Evolutionary conservation across 2,888 invertebrate genomes (phyloP).

Genomic region (Eulithis testata): DNA sequence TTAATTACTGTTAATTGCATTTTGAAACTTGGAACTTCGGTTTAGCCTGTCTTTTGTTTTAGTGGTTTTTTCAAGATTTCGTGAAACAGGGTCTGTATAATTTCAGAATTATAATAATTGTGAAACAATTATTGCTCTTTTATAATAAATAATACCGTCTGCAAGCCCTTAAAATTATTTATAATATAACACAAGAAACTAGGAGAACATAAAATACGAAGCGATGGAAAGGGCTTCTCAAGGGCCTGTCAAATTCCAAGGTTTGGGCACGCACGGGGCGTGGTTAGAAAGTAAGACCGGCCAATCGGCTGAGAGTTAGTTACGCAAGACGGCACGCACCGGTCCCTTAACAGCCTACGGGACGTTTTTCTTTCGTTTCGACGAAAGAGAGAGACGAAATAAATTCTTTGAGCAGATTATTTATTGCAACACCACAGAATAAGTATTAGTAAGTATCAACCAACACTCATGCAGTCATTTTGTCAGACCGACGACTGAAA

Average conservation of each 20-base stretch:
- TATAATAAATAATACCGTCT: slow-evolving; percentile 63
- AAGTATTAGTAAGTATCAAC: no score
- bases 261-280: slow-evolving; percentile 81
- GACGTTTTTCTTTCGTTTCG: slow-evolving; percentile 38
- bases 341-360: slow-evolving; percentile 50
- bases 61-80: slow-evolving; percentile 4
- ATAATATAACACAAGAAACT: slow-evolving; percentile 83
- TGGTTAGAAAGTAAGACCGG: slow-evolving; percentile 56
- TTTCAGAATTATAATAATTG: neutral
- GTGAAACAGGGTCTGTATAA: neutral
- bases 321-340: slow-evolving; percentile 76
- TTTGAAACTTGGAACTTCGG: no score
- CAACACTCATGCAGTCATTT: neutral
- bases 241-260: slow-evolving; percentile 77
- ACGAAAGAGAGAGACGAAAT: slow-evolving; percentile 41
- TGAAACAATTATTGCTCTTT: slow-evolving; percentile 46
- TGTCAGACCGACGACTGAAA: neutral
- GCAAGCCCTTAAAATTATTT: slow-evolving; percentile 83
- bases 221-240: slow-evolving; percentile 74
- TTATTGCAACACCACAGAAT: slow-evolving; percentile 12
- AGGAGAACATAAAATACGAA: slow-evolving; percentile 69
- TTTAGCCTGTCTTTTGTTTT: slow-evolving; percentile 16
- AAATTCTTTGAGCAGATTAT: slow-evolving; percentile 15
- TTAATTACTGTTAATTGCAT: slow-evolving; percentile 53
- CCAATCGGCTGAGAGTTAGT: slow-evolving; percentile 68